These are phyloP conservation scores for Drosophila pseudotakahashii DNA, from an alignment of 2,888 invertebrate species.

Conservation along the genomic window DNA sequence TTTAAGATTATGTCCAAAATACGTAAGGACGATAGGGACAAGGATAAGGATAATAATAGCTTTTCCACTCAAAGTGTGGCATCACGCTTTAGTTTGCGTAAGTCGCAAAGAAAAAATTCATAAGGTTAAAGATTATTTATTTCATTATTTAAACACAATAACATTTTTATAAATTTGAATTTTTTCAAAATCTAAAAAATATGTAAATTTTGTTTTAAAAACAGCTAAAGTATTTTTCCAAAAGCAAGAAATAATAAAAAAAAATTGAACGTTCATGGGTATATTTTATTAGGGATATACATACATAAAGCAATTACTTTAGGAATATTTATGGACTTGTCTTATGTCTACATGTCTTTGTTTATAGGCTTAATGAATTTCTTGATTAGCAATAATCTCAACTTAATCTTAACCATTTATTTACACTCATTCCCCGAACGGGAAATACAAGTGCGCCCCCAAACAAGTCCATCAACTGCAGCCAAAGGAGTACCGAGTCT, in stretches of 20 bases:
- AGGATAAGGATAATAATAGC: too few relatives aligned
- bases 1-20: conserved; percentile 14
- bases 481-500: conserved; percentile 14
- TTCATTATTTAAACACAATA: too few relatives aligned
- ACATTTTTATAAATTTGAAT: too few relatives aligned
- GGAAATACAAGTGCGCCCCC: conserved; percentile 70
- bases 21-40: conserved; percentile 13
- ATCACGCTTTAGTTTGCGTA: too few relatives aligned
- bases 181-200: too few relatives aligned
- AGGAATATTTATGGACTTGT: too few relatives aligned
- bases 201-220: too few relatives aligned
- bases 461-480: conserved; percentile 73
- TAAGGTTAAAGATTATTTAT: too few relatives aligned
- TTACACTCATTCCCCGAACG: conserved; percentile 55
- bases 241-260: neutral
- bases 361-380: conserved; percentile 61
- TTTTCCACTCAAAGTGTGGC: too few relatives aligned
- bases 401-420: conserved; percentile 73
- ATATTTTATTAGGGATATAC: too few relatives aligned
- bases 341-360: neutral
- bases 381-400: conserved; percentile 74
- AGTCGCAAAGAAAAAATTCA: too few relatives aligned
- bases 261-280: too few relatives aligned
- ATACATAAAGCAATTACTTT: neutral
- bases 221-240: neutral